Conservation (phyloP, 2,888 invertebrate species). For the Hemaris fuciformis region DNA sequence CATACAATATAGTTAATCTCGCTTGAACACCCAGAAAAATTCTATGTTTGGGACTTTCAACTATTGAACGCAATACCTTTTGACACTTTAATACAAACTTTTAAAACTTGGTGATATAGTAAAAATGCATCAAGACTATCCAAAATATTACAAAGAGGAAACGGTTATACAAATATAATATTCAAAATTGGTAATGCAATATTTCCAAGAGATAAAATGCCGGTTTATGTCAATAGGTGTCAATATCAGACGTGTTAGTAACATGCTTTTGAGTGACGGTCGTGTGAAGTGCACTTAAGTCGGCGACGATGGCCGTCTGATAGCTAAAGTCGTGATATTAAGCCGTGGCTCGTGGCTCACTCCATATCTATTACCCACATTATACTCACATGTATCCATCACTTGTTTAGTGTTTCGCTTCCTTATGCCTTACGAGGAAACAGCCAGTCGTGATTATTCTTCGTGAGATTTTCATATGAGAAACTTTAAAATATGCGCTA, state of each 20-base stretch:
- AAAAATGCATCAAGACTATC: not conserved
- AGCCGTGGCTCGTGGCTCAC: constrained; percentile 20
- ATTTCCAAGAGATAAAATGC: constrained; percentile 1
- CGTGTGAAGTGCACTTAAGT: constrained; percentile 55
- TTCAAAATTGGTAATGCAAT: not conserved
- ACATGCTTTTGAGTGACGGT: constrained; percentile 48
- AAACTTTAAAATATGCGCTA: too few species aligned
- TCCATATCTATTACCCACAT: constrained; percentile 6
- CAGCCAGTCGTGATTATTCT: too few species aligned
- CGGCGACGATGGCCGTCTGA: constrained; percentile 39
- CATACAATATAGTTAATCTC: too few species aligned
- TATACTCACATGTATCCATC: not conserved
- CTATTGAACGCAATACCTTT: not conserved
- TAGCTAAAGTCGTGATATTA: constrained; percentile 42
- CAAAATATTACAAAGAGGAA: not conserved
- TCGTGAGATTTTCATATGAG: too few species aligned
- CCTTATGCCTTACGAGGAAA: too few species aligned
- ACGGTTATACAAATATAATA: not conserved
- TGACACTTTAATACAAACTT: too few species aligned
- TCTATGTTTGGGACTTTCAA: too few species aligned
- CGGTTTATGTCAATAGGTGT: constrained; percentile 30
- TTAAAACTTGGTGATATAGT: too few species aligned
- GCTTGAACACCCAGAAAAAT: too few species aligned
- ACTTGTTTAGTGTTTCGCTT: not conserved
- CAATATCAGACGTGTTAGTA: constrained; percentile 45